Conservation (phyloP, 2,888 invertebrate species). For the Mactromeris polynyma region DNA sequence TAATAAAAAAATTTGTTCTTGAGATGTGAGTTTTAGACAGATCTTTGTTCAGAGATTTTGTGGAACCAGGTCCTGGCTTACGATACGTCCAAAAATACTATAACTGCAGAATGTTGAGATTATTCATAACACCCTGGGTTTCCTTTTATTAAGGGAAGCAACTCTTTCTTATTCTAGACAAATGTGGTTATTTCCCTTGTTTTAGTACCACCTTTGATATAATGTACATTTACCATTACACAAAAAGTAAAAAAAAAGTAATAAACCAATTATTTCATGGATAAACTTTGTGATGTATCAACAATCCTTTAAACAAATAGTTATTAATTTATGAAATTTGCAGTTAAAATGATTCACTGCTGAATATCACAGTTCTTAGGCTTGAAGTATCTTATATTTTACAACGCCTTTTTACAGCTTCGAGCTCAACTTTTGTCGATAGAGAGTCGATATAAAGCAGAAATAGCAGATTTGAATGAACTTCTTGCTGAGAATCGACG, state of each 20-base stretch:
- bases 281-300: background rate
- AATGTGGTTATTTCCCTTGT: background rate
- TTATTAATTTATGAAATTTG: background rate
- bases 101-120: too few relatives aligned
- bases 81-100: too few relatives aligned
- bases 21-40: too few relatives aligned
- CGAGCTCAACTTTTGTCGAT: constrained; percentile 76
- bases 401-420: constrained; percentile 69
- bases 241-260: too few relatives aligned
- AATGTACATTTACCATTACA: too few relatives aligned
- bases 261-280: background rate
- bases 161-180: background rate
- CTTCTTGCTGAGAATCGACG: constrained; percentile 77
- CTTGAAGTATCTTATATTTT: background rate
- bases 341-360: background rate
- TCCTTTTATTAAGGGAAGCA: background rate
- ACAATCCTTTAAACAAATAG: background rate
- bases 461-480: constrained; percentile 78
- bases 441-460: constrained; percentile 76
- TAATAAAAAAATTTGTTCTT: too few relatives aligned
- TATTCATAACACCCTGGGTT: too few relatives aligned
- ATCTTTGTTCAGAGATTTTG: too few relatives aligned
- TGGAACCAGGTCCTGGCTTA: too few relatives aligned
- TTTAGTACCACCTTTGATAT: background rate
- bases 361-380: background rate